Conservation (phyloP, 2,797 vertebrate species). For the Aeoliscus strigatus region DNA sequence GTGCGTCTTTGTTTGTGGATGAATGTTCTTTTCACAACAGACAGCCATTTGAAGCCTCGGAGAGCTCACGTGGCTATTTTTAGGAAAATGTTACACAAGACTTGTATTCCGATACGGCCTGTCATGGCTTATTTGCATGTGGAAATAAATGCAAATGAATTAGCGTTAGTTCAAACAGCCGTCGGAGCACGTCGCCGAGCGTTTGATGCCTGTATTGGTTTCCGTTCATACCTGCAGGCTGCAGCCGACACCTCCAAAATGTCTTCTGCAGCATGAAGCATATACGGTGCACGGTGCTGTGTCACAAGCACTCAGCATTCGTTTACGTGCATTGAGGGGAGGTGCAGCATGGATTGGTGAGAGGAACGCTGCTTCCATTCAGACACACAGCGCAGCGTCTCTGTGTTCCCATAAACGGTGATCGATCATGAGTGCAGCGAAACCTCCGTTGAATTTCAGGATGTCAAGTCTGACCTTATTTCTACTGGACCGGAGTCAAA, state of each 20-base stretch:
- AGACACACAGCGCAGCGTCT: too few relatives aligned
- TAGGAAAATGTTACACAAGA: conserved; percentile 53
- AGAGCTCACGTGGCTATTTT: conserved; percentile 50
- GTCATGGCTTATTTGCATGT: conserved; percentile 54
- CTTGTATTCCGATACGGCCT: conserved; percentile 54
- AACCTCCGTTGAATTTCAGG: too few relatives aligned
- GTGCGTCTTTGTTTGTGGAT: conserved; percentile 54
- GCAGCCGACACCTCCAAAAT: conserved; percentile 52
- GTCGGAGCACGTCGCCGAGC: conserved; percentile 52
- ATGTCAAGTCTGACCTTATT: too few relatives aligned
- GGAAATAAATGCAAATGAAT: conserved; percentile 64
- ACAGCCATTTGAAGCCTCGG: conserved; percentile 46
- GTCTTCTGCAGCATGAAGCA: conserved; percentile 45
- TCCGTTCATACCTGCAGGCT: conserved; percentile 62
- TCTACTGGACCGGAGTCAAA: too few relatives aligned
- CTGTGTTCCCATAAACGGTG: too few relatives aligned
- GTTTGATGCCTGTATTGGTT: conserved; percentile 62
- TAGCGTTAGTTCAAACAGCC: conserved; percentile 68
- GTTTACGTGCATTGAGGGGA: conserved; percentile 41
- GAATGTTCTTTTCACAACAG: conserved; percentile 46
- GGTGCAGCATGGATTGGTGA: conserved; percentile 23
- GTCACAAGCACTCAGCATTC: conserved; percentile 36
- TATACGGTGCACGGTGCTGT: too few relatives aligned
- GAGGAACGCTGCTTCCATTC: too few relatives aligned
- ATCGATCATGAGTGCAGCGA: too few relatives aligned